Evolutionary conservation across 2,888 invertebrate species (phyloP).

Genomic region (Drosophila affinis): DNA sequence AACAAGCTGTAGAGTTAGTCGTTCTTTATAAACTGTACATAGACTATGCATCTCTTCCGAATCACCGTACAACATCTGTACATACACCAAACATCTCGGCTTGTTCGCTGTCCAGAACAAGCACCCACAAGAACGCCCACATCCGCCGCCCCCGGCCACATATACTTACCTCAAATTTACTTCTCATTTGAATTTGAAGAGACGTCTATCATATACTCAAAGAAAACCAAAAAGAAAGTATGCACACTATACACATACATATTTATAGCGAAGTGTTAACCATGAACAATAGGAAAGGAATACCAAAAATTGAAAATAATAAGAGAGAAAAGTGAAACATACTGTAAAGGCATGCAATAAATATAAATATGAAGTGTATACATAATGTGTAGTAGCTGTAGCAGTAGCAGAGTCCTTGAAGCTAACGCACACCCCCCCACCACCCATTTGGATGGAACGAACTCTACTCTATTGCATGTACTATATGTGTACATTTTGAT

Average conservation of each 20-base stretch:
- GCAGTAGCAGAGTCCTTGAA: not conserved
- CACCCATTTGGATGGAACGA: conserved; percentile 1
- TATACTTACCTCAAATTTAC: conserved; percentile 37
- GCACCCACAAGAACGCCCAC: conserved; percentile 9
- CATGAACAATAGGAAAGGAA: not conserved
- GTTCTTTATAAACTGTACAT: conserved; percentile 27
- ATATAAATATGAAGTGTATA: not conserved
- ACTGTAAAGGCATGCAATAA: not conserved
- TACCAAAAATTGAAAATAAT: not conserved
- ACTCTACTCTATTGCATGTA: not conserved
- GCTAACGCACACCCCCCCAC: not conserved
- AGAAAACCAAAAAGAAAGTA: conserved; percentile 12
- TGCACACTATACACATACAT: not conserved
- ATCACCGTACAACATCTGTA: conserved; percentile 19
- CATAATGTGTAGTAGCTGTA: not conserved
- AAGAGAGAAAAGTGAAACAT: not conserved
- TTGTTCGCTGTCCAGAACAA: conserved; percentile 10
- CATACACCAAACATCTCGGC: conserved; percentile 12
- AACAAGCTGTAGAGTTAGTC: conserved; percentile 47
- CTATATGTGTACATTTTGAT: conserved; percentile 20
- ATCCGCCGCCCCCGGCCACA: conserved; percentile 19
- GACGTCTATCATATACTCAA: not conserved
- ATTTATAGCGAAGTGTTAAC: not conserved
- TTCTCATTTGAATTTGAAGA: not conserved
- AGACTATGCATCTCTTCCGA: conserved; percentile 4